Evolutionary conservation across 2,797 vertebrate species (phyloP).

Genomic region (Lutjanus campechanus): DNA sequence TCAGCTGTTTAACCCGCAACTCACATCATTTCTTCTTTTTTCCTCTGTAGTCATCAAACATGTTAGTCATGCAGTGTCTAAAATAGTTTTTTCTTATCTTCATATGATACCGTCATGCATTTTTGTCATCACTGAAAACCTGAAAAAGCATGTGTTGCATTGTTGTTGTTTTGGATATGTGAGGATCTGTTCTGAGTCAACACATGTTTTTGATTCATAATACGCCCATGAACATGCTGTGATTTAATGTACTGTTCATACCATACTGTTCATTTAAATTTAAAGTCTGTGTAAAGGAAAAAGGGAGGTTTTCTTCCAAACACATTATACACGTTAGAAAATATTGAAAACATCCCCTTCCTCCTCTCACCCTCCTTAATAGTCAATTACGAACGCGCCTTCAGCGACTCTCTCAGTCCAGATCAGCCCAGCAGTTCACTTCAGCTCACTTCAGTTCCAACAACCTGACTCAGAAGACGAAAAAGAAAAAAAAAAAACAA

Average conservation of each 20-base stretch:
- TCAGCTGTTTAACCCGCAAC: constrained; percentile 61
- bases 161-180: constrained; percentile 4
- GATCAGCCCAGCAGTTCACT: too few relatives aligned
- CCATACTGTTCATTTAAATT: background rate
- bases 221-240: background rate
- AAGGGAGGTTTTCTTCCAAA: too few relatives aligned
- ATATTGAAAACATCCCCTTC: too few relatives aligned
- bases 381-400: too few relatives aligned
- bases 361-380: too few relatives aligned
- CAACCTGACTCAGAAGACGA: too few relatives aligned
- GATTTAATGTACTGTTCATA: constrained; percentile 5
- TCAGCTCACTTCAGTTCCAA: too few relatives aligned
- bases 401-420: too few relatives aligned
- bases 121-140: constrained; percentile 10
- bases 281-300: too few relatives aligned
- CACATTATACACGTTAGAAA: too few relatives aligned
- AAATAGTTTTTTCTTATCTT: constrained; percentile 24
- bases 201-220: background rate
- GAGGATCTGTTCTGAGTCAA: background rate
- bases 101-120: background rate
- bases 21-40: constrained; percentile 51
- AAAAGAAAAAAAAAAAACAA: too few relatives aligned
- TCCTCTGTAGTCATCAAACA: constrained; percentile 41
- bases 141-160: background rate
- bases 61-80: background rate